These are phyloP conservation scores for Phrynosoma platyrhinos DNA, from an alignment of 2,113 vertebrate genomes.

Conservation along the genomic window DNA sequence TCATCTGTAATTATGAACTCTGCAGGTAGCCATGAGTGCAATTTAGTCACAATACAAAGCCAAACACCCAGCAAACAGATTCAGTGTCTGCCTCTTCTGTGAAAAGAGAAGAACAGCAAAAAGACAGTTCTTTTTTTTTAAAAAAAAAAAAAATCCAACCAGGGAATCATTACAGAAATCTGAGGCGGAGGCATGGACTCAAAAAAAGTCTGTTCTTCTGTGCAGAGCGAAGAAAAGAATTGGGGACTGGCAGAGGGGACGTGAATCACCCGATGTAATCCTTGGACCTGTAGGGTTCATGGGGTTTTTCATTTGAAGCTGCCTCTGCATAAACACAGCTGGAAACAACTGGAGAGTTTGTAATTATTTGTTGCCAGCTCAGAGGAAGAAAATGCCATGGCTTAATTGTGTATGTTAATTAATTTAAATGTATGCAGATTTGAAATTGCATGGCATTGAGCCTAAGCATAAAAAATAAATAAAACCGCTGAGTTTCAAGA, in stretches of 20 bases:
- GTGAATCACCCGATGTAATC: neutral
- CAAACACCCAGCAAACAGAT: constrained; percentile 43
- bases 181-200: neutral
- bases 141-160: constrained; percentile 45
- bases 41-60: constrained; percentile 60
- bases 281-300: neutral
- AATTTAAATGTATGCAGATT: constrained; percentile 47
- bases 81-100: constrained; percentile 57
- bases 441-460: constrained; percentile 22
- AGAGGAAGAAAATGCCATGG: constrained; percentile 20
- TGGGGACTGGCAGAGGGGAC: neutral
- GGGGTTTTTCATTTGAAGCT: constrained; percentile 17
- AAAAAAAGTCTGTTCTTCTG: neutral
- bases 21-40: constrained; percentile 15
- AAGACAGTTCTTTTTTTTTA: neutral
- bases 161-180: constrained; percentile 46
- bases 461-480: neutral
- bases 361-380: constrained; percentile 36
- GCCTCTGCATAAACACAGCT: constrained; percentile 23
- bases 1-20: constrained; percentile 50
- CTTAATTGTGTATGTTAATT: constrained; percentile 40
- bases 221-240: constrained; percentile 19
- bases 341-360: constrained; percentile 36
- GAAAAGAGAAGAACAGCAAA: constrained; percentile 39
- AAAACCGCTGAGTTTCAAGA: constrained; percentile 20